These are phyloP conservation scores for Sinocyclocheilus rhinocerous DNA, from an alignment of 2,113 vertebrate species.

Conservation along the genomic window DNA sequence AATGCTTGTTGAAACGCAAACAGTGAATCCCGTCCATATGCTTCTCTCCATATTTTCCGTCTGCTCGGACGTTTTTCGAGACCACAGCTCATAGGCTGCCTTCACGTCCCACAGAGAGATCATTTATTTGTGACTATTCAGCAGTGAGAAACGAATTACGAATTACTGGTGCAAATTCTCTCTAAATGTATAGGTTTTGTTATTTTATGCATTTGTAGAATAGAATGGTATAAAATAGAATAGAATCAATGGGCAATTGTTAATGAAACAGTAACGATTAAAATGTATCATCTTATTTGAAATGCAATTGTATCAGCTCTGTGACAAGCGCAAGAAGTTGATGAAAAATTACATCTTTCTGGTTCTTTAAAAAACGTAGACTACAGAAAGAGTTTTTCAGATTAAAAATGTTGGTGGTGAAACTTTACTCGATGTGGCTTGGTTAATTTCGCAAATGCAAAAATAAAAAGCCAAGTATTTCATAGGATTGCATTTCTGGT, in stretches of 20 bases:
- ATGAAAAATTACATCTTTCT: background rate
- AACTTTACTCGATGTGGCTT: background rate
- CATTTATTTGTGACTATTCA: background rate
- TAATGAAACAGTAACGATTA: background rate
- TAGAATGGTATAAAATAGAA: background rate
- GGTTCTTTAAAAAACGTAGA: background rate
- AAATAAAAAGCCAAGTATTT: background rate
- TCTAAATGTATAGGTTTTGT: background rate
- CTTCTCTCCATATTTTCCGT: constrained; percentile 1
- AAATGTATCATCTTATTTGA: background rate
- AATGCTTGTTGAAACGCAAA: constrained; percentile 7
- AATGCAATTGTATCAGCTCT: background rate
- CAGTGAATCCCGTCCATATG: background rate
- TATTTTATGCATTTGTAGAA: background rate
- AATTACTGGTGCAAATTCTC: background rate
- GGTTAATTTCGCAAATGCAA: background rate
- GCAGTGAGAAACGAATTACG: background rate
- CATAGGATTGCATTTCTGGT: background rate
- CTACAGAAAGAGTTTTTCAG: background rate
- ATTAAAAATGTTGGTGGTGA: background rate
- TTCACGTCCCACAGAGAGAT: background rate
- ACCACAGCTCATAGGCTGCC: background rate
- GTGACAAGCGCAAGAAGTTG: background rate
- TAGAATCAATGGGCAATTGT: background rate
- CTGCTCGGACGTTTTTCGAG: background rate